These are phyloP conservation scores for Prosopocoilus inquinatus DNA, from an alignment of 2,888 invertebrate species.

Conservation along the genomic window DNA sequence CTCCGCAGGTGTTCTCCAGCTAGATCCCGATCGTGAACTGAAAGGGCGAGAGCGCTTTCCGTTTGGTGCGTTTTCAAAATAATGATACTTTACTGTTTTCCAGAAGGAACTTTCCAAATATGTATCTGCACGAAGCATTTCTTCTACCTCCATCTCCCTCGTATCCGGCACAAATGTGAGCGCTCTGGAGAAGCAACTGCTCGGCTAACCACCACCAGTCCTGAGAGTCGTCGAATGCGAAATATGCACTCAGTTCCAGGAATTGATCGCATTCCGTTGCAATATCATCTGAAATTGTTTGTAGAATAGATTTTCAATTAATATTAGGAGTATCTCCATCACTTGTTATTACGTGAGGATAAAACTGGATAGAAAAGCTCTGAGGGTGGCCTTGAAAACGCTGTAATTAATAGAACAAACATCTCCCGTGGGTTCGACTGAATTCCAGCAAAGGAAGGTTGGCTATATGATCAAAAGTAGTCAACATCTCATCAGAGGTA, in stretches of 20 bases:
- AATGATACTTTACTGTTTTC: slow-evolving; percentile 53
- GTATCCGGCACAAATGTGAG: slow-evolving; percentile 52
- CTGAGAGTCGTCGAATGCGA: slow-evolving; percentile 43
- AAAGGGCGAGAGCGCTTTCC: not conserved
- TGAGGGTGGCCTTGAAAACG: too few species aligned
- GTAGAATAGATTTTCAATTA: not conserved
- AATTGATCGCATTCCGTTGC: slow-evolving; percentile 44
- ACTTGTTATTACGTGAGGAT: too few species aligned
- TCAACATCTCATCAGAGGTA: too few species aligned
- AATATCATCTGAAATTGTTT: slow-evolving; percentile 21
- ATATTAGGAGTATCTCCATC: too few species aligned
- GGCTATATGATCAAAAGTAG: too few species aligned
- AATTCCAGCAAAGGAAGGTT: too few species aligned
- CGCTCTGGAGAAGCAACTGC: slow-evolving; percentile 53
- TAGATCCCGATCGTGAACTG: slow-evolving; percentile 33
- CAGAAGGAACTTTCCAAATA: slow-evolving; percentile 56
- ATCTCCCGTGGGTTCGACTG: too few species aligned
- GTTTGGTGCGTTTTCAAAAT: slow-evolving; percentile 3
- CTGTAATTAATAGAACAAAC: not conserved
- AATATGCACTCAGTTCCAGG: slow-evolving; percentile 49
- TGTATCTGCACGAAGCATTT: slow-evolving; percentile 54
- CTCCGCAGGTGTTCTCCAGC: slow-evolving; percentile 36
- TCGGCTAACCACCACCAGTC: slow-evolving; percentile 61
- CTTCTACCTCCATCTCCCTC: slow-evolving; percentile 53
- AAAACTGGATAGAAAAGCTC: too few species aligned